Evolutionary conservation across 2,797 vertebrate genomes (phyloP).

Genomic region (Spatula versicolor): DNA sequence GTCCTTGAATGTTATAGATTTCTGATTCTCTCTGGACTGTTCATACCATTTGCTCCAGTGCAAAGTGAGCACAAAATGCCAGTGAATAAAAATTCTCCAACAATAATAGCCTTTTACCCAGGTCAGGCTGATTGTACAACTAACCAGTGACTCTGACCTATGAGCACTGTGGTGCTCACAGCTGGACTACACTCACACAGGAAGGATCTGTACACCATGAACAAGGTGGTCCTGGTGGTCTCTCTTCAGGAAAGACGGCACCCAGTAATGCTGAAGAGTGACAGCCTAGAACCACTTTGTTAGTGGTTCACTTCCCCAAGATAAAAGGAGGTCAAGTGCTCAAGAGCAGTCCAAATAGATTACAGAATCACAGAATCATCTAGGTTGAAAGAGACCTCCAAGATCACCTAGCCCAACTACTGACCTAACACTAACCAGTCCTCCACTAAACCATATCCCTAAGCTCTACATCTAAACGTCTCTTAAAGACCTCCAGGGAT

Average conservation of each 20-base stretch:
- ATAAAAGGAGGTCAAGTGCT: slow-evolving; percentile 36
- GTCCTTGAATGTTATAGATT: neutral
- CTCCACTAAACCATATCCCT: too few relatives aligned
- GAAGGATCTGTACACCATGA: neutral
- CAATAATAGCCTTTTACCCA: neutral
- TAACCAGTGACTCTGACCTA: neutral
- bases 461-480: too few relatives aligned
- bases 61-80: neutral
- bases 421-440: too few relatives aligned
- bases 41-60: neutral
- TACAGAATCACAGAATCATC: neutral
- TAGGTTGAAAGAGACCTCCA: too few relatives aligned
- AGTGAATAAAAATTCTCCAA: neutral
- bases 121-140: neutral
- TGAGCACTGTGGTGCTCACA: neutral
- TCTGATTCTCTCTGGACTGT: neutral
- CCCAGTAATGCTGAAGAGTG: neutral
- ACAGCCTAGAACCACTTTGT: slow-evolving; percentile 21
- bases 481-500: too few relatives aligned
- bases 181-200: neutral
- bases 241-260: neutral
- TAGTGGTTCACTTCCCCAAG: neutral
- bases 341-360: neutral
- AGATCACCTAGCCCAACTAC: too few relatives aligned
- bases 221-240: neutral